phyloP scores from a whole-genome alignment of 2,888 invertebrate species.

The Meiosimyza platycephala region DNA sequence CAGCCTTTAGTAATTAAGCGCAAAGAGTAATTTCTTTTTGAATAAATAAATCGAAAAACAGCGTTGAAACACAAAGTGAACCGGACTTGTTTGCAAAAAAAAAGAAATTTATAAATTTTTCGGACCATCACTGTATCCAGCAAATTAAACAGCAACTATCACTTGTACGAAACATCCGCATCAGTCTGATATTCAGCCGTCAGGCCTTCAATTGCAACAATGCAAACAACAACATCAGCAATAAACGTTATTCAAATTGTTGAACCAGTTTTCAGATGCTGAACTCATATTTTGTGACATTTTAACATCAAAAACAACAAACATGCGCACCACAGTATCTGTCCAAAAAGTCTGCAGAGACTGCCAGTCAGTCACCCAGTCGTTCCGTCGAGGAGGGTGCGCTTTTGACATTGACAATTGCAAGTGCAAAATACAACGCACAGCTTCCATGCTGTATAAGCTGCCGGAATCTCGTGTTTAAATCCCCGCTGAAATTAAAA shows the following conservation, averaged over 20 bases:
- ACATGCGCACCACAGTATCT: conserved; percentile 49
- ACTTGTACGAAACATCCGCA: no score
- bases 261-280: not conserved
- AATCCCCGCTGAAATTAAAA: conserved; percentile 57
- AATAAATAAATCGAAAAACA: no score
- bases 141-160: no score
- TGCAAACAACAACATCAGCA: not conserved
- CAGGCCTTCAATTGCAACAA: no score
- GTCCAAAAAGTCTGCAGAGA: not conserved
- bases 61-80: no score
- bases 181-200: no score
- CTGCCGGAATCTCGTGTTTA: conserved; percentile 45
- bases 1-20: no score
- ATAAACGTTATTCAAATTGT: not conserved
- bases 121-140: no score
- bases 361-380: not conserved
- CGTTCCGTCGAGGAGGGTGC: not conserved
- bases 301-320: conserved; percentile 56
- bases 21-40: no score
- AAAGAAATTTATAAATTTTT: no score
- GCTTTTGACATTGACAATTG: conserved; percentile 14
- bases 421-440: not conserved
- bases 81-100: no score
- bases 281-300: conserved; percentile 52
- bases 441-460: no score